Conservation (phyloP, 1,140 invertebrate species). For the Papilio aristodemus region DNA sequence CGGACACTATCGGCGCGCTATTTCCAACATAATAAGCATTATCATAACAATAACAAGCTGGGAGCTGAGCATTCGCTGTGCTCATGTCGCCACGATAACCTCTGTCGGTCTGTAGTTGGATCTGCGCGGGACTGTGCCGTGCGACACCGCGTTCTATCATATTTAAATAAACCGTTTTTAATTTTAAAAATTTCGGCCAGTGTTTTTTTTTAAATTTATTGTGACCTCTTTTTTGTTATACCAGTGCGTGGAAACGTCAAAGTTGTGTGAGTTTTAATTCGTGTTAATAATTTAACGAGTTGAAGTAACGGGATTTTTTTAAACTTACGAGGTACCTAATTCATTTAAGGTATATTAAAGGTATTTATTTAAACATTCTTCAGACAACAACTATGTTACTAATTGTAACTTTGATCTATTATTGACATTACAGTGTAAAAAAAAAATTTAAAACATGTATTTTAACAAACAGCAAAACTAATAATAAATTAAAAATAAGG, state of each 20-base stretch:
- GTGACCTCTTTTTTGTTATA: background rate
- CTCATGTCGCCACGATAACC: slow-evolving; percentile 53
- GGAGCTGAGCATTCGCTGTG: slow-evolving; percentile 58
- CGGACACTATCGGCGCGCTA: slow-evolving; percentile 69
- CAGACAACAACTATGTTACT: no score
- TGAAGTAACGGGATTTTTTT: slow-evolving; percentile 17
- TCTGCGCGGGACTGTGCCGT: slow-evolving; percentile 25
- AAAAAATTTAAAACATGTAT: no score
- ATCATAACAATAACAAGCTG: slow-evolving; percentile 78
- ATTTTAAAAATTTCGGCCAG: slow-evolving; percentile 14
- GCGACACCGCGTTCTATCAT: background rate
- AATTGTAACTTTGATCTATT: no score
- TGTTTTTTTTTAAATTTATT: slow-evolving; percentile 4
- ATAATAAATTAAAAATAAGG: no score
- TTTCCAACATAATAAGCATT: slow-evolving; percentile 78
- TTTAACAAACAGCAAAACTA: no score
- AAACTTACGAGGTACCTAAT: slow-evolving; percentile 15
- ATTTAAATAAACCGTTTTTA: background rate
- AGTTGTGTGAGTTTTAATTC: background rate
- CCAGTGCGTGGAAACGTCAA: background rate
- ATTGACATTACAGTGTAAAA: no score
- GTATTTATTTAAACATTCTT: no score
- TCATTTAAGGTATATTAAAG: no score
- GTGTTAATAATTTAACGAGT: slow-evolving; percentile 9
- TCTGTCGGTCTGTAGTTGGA: slow-evolving; percentile 41